Evolutionary conservation across 2,113 vertebrate species (phyloP).

Genomic region (Numida meleagris): DNA sequence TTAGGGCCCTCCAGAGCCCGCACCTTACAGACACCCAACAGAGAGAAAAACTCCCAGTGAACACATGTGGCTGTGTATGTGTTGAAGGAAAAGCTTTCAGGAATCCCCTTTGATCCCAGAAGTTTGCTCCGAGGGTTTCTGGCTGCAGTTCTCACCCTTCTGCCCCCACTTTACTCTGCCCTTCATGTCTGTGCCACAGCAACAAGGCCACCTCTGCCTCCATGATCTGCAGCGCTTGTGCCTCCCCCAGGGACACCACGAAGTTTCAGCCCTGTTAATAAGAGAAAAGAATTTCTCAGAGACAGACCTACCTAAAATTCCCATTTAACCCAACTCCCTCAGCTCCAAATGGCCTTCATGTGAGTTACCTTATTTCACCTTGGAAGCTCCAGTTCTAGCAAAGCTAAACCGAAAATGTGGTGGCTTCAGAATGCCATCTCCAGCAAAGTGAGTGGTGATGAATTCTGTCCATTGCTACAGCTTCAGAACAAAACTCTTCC

Average conservation of each 20-base stretch:
- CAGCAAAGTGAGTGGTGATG: background rate
- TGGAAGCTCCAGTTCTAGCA: background rate
- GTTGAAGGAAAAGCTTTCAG: background rate
- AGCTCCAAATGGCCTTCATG: background rate
- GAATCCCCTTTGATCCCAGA: background rate
- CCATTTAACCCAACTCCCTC: background rate
- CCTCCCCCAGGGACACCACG: background rate
- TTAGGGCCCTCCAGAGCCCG: background rate
- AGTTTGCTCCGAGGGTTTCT: background rate
- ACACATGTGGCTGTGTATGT: background rate
- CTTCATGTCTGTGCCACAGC: accelerated
- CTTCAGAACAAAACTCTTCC: background rate
- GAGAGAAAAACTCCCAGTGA: background rate
- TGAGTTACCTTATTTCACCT: background rate
- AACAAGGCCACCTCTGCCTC: background rate
- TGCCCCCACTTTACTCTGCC: background rate
- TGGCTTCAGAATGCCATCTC: background rate
- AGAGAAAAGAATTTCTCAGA: background rate
- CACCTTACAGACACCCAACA: background rate
- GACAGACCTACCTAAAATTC: background rate
- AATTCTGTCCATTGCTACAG: background rate
- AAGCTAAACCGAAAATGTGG: background rate
- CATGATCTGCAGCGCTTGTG: background rate
- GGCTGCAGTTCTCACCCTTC: background rate
- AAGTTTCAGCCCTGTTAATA: background rate